These are phyloP conservation scores for Leucopternis melanops DNA, from an alignment of 2,113 vertebrate genomes.

Conservation along the genomic window DNA sequence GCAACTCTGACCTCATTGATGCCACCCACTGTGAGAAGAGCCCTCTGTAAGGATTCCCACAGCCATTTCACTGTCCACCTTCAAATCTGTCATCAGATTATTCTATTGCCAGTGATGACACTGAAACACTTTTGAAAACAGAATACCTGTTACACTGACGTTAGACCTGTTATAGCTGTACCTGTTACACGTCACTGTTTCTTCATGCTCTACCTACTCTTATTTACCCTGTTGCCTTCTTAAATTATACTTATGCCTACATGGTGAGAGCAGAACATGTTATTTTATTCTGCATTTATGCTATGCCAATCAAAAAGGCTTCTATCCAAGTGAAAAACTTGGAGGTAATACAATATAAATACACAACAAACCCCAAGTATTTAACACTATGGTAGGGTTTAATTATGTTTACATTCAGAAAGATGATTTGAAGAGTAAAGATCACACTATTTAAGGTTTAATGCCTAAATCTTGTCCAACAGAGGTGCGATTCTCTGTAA, in stretches of 20 bases:
- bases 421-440: neutral
- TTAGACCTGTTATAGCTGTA: neutral
- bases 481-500: rapidly evolving
- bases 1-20: neutral
- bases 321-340: neutral
- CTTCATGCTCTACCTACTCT: neutral
- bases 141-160: neutral
- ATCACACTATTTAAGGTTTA: neutral
- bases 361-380: neutral
- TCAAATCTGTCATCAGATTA: neutral
- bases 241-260: neutral
- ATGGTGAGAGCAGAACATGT: neutral
- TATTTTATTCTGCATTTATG: neutral
- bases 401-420: neutral
- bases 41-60: neutral
- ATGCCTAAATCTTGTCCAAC: rapidly evolving
- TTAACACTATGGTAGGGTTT: neutral
- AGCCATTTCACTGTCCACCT: neutral
- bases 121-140: neutral
- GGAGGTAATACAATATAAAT: neutral
- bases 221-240: neutral
- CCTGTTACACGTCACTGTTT: neutral
- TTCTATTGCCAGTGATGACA: neutral
- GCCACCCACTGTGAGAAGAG: neutral
- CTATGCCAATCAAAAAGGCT: neutral